Conservation (phyloP, 2,888 invertebrate species). For the Dioctria linearis region DNA sequence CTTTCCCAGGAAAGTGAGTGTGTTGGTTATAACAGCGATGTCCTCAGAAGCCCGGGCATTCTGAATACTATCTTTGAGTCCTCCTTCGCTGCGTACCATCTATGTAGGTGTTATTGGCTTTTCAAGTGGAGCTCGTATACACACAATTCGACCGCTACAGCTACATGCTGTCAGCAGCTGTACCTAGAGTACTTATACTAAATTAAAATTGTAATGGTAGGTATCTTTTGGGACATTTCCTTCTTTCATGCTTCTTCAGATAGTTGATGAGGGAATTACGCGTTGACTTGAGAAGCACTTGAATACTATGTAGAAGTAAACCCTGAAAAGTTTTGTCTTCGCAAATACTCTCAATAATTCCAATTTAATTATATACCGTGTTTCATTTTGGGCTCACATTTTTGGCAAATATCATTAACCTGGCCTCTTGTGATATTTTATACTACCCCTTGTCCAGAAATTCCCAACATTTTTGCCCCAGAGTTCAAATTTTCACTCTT, state of each 20-base stretch:
- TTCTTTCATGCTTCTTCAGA: not conserved
- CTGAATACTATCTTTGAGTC: slow-evolving; percentile 33
- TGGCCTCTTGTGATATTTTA: not conserved
- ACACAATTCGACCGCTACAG: slow-evolving; percentile 11
- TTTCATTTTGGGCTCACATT: not conserved
- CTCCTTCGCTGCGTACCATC: slow-evolving; percentile 30
- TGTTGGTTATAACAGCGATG: slow-evolving; percentile 1
- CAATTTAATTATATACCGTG: too few relatives aligned
- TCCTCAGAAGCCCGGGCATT: slow-evolving; percentile 43
- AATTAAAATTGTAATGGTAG: slow-evolving; percentile 49
- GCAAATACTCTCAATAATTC: too few relatives aligned
- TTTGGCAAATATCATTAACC: not conserved
- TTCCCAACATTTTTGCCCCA: slow-evolving; percentile 20
- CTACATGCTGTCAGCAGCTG: slow-evolving; percentile 6
- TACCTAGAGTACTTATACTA: slow-evolving; percentile 12
- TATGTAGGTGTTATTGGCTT: slow-evolving; percentile 31
- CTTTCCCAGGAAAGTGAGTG: slow-evolving; percentile 7
- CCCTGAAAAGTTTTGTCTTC: too few relatives aligned
- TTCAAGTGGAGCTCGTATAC: slow-evolving; percentile 18
- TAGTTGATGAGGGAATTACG: slow-evolving; percentile 29
- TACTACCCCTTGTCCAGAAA: not conserved
- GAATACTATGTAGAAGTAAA: too few relatives aligned
- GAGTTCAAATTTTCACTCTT: slow-evolving; percentile 8
- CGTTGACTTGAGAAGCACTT: not conserved
- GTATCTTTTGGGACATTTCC: slow-evolving; percentile 7